Evolutionary conservation across 2,113 vertebrate species (phyloP).

Genomic region (Candoia aspera): DNA sequence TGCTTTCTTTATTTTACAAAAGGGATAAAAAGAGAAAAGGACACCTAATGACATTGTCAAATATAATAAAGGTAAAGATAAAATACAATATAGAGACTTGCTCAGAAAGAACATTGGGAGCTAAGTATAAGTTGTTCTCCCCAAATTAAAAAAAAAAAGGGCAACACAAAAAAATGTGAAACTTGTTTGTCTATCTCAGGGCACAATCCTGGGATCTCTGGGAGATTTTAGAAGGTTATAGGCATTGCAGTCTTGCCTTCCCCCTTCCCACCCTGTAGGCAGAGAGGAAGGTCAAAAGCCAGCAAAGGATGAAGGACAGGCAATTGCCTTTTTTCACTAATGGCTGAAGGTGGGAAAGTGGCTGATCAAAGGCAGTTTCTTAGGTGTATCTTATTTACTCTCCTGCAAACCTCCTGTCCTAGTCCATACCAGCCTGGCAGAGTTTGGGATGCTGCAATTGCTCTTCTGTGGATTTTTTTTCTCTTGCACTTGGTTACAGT

Average conservation of each 20-base stretch:
- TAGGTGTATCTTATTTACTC: neutral
- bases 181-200: neutral
- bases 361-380: neutral
- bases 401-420: neutral
- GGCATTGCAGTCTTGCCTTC: neutral
- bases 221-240: neutral
- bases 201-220: neutral
- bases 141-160: neutral
- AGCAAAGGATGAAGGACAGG: neutral
- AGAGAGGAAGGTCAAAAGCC: neutral
- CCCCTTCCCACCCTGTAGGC: neutral
- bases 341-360: neutral
- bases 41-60: neutral
- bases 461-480: neutral
- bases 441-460: neutral
- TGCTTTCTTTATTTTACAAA: neutral
- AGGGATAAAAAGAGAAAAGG: neutral
- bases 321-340: neutral
- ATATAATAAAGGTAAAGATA: slow-evolving; percentile 4
- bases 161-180: neutral
- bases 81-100: neutral
- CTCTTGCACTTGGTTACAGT: neutral
- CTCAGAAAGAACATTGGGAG: neutral
- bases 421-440: neutral
- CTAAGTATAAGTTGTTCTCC: neutral